Base-by-base conservation (phyloP, 2,797 vertebrate genomes). In the Brachyalestes nurse region DNA sequence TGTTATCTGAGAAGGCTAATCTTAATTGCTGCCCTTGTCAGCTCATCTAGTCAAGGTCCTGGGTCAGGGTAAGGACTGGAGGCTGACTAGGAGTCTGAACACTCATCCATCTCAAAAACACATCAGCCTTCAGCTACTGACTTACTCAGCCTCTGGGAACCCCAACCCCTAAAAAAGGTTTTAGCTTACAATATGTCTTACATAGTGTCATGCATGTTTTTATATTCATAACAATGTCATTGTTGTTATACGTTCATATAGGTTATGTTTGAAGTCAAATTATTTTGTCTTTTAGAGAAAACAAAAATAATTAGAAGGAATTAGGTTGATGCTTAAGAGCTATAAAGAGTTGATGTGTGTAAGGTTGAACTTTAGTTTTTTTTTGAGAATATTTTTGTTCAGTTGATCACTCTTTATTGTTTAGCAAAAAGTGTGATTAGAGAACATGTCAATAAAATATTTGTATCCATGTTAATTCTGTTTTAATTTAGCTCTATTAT, bases 21-120 rank as follows among this genome's bases (percentile, higher is more conserved):
- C 76, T 85, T 80, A 86, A 86, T 84, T 77, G 83, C 78, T 79
- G 81, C 77, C 82, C 67, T 83, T 86, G 86, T 83, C 73, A 78
- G 78, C 72, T 71, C 74, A 78, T 65, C 74, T 82, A 78, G 65
- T 81, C 60, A 80, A 78, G 85, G 76, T 79, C 83, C 67, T 60
- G 47, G 80, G 69, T 49, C 23, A 25, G 80, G 62, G 82, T 74
- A 57, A 78, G 62, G 71, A 57, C 73, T 62, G 40, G 69, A 79
- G n/a, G 64, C 62, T 60, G 65, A 76, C 69, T 49, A 80, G 61
- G 42, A 80, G 42, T 80, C 70, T 58, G 61, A 66, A 34, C 21
- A 47, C 71, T 80, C 47, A 80, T 73, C 78, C 51, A 21, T 80
- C 71, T 80, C 71, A 58, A 66, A 80, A 47, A 57, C 58, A 5